Evolutionary conservation across 1,140 invertebrate species (phyloP).

Genomic region (Contarinia nasturtii): DNA sequence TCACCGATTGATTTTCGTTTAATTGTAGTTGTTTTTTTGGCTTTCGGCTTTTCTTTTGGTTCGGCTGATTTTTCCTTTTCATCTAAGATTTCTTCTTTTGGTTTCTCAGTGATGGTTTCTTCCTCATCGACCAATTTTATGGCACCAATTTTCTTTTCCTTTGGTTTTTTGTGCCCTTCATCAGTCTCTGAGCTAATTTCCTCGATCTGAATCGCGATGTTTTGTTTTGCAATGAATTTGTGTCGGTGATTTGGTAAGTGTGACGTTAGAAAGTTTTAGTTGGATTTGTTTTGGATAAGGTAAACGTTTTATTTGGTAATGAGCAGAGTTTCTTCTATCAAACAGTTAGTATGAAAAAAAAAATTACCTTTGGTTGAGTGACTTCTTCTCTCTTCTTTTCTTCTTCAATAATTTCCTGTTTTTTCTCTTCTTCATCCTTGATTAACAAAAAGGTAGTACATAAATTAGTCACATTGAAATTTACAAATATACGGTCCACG

Average conservation of each 20-base stretch:
- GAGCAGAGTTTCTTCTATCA: no score
- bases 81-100: slow-evolving; percentile 18
- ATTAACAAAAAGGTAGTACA: neutral
- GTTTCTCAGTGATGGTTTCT: slow-evolving; percentile 14
- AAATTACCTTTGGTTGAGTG: neutral
- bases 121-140: slow-evolving; percentile 16
- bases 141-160: slow-evolving; percentile 19
- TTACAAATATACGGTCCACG: no score
- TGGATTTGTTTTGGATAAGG: no score
- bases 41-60: slow-evolving; percentile 18
- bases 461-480: slow-evolving; percentile 10
- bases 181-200: slow-evolving; percentile 3
- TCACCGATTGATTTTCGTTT: slow-evolving; percentile 5
- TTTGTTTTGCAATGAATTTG: no score
- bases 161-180: slow-evolving; percentile 18
- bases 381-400: slow-evolving; percentile 2
- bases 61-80: slow-evolving; percentile 1
- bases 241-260: no score
- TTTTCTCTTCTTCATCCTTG: slow-evolving; percentile 9
- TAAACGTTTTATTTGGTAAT: no score
- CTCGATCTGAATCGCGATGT: no score
- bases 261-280: no score
- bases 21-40: slow-evolving; percentile 13
- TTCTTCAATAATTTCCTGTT: slow-evolving; percentile 11
- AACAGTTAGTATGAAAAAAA: no score